Base-by-base conservation (phyloP, 2,888 invertebrate genomes). In the Chesias legatella region DNA sequence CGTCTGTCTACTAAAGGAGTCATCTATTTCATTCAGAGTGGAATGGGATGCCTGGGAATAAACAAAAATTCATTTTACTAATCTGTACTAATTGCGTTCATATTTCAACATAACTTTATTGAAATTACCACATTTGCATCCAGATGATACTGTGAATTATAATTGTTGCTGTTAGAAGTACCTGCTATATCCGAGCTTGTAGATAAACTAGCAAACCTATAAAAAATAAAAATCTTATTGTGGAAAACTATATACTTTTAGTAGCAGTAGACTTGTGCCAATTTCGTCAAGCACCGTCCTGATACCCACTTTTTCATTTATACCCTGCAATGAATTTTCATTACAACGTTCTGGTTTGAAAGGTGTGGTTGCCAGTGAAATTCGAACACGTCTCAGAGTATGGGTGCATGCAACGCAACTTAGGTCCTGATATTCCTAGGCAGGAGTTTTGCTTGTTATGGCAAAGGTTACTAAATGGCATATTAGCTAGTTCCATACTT, bases 191-290 rank as follows among this genome's bases (percentile, higher is more conserved):
- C 90, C 55, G 67, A 67, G 43, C 71, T 78, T 27, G 85, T 82
- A 5, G 93, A 92, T 52, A 94, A 80, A 78, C 90, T 92, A 30
- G 92, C 92, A 88, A 94, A 93, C 71, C 93, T 93, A 58, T 17
- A 70, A 73, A 27, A 40, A 33, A 27, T 3, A 30, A 27, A 5
- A 23, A 13, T 40, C 3, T 26, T 21, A 21, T 5, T 27, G 10
- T 11, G 29, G 6, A 6, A n/a, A 29, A n/a, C n/a, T n/a, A n/a
- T n/a, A n/a, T n/a, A n/a, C n/a, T n/a, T n/a, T n/a, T n/a, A n/a
- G n/a, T n/a, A n/a, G n/a, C n/a, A n/a, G n/a, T n/a, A n/a, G n/a
- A n/a, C n/a, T n/a, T n/a, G n/a, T n/a, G n/a, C n/a, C n/a, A n/a
- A n/a, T n/a, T n/a, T n/a, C n/a, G n/a, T n/a, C n/a, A n/a, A n/a